A percentile compares a stretch with the other conserved stretches of the same genome.
Evolutionary conservation across 2,888 invertebrate species (phyloP).

Genomic region (Trilocha varians): DNA sequence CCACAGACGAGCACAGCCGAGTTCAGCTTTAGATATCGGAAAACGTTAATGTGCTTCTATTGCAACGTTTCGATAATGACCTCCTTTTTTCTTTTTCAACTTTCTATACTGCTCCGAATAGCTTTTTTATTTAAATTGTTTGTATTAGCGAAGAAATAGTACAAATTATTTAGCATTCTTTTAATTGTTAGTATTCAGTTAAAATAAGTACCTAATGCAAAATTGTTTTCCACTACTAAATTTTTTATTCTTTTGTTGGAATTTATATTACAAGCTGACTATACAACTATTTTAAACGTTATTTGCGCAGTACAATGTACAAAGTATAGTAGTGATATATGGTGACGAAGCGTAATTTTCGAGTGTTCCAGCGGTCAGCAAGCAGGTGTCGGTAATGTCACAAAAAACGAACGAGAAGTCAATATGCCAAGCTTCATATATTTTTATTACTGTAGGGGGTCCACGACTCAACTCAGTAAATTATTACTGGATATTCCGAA

Average conservation of each 20-base stretch:
- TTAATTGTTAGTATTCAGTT: no score
- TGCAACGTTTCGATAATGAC: constrained; percentile 17
- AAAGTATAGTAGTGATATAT: not conserved
- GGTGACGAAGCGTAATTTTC: constrained; percentile 39
- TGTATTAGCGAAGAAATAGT: no score
- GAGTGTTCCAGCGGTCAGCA: constrained; percentile 40
- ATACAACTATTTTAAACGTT: no score
- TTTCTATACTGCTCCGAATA: no score
- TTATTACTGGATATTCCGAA: no score
- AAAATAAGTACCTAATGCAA: no score
- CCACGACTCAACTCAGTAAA: no score
- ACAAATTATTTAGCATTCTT: no score
- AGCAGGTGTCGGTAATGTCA: constrained; percentile 63
- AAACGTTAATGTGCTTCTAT: constrained; percentile 64
- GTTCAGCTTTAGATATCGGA: constrained; percentile 64
- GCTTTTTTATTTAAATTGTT: no score
- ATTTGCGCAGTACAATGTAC: not conserved
- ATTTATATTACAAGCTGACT: no score
- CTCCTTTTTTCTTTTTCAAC: not conserved
- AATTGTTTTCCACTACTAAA: no score
- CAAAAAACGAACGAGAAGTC: constrained; percentile 46
- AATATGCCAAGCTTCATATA: constrained; percentile 20
- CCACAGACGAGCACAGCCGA: constrained; percentile 35
- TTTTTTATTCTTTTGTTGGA: no score
- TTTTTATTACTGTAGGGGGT: not conserved